phyloP scores from a whole-genome alignment of 2,113 vertebrate species.

The Gymnarchus niloticus region DNA sequence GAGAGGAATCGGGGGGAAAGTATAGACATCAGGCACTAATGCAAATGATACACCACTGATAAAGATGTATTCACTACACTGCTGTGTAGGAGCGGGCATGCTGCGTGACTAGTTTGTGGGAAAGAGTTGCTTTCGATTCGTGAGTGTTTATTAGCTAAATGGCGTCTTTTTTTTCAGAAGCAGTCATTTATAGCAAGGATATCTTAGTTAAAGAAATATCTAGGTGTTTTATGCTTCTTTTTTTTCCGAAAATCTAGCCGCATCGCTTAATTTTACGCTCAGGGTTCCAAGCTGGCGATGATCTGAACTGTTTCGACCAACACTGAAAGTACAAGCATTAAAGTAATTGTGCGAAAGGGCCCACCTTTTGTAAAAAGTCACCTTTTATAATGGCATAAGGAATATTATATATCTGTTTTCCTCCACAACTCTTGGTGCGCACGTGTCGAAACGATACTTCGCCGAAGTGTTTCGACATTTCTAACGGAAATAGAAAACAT shows the following conservation, averaged over 20 bases:
- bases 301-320: neutral
- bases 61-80: slow-evolving; percentile 55
- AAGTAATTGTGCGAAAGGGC: neutral
- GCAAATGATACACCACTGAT: neutral
- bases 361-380: neutral
- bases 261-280: neutral
- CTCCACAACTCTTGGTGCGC: neutral
- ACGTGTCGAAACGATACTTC: neutral
- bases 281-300: neutral
- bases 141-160: neutral
- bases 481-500: neutral
- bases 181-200: slow-evolving; percentile 1
- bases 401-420: neutral
- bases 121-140: neutral
- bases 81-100: slow-evolving; percentile 35
- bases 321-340: neutral
- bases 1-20: neutral
- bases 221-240: neutral
- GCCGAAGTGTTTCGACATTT: neutral
- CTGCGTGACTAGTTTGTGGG: neutral
- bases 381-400: neutral
- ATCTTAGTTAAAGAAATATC: neutral
- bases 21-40: neutral
- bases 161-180: neutral
- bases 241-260: neutral